Conservation (phyloP, 2,113 vertebrate genomes). For the Eidolon helvum region DNA sequence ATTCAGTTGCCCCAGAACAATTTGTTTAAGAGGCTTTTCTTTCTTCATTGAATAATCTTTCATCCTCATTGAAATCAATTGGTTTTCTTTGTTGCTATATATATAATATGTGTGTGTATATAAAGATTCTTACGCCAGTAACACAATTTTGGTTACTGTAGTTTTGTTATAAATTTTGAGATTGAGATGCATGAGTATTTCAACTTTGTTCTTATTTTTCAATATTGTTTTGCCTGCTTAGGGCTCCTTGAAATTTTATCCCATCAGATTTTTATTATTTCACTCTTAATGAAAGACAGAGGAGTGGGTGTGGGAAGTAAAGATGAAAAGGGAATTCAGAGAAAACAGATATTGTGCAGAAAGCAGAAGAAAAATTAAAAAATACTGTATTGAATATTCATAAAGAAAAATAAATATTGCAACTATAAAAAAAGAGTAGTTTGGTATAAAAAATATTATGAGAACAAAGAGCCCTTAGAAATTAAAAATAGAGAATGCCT, state of each 20-base stretch:
- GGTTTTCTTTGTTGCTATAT: no score
- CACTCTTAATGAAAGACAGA: neutral
- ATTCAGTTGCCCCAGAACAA: neutral
- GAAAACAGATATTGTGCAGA: neutral
- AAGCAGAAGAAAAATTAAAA: neutral
- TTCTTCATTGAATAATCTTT: neutral
- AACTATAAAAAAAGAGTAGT: neutral
- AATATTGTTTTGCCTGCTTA: neutral
- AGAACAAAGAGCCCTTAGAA: neutral
- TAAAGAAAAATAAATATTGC: neutral
- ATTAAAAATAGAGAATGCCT: neutral
- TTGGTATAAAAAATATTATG: neutral
- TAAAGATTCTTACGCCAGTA: neutral
- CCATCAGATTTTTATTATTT: neutral
- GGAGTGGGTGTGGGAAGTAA: neutral
- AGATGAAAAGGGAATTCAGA: neutral
- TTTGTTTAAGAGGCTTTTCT: neutral
- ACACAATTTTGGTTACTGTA: neutral
- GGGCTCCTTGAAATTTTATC: neutral
- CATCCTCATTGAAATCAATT: neutral
- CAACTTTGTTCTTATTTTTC: neutral
- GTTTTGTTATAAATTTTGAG: neutral
- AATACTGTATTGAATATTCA: neutral
- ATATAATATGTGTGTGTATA: neutral
- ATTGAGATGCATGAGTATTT: neutral